These are phyloP conservation scores for Cromileptes altivelis DNA, from an alignment of 2,113 vertebrate genomes.

Conservation along the genomic window DNA sequence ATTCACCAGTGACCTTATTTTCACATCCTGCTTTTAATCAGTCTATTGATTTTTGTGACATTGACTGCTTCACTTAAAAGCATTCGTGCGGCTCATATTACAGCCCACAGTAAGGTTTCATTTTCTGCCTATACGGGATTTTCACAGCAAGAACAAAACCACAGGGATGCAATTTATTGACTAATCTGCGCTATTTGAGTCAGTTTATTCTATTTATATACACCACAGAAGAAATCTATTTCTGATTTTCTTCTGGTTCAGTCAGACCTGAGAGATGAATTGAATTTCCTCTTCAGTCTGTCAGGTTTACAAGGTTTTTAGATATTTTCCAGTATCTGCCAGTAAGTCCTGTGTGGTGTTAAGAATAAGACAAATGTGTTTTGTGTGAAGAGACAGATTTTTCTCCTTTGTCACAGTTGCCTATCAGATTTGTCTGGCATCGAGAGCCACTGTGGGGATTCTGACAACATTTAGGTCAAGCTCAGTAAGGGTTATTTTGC, in stretches of 20 bases:
- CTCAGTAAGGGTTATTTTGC: background rate
- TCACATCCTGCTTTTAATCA: constrained; percentile 53
- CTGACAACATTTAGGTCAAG: constrained; percentile 32
- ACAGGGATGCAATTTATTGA: constrained; percentile 29
- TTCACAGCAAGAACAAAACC: constrained; percentile 28
- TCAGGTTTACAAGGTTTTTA: constrained; percentile 38
- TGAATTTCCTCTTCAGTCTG: background rate
- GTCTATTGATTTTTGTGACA: constrained; percentile 41
- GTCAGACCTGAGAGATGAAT: constrained; percentile 7
- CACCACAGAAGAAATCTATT: constrained; percentile 4
- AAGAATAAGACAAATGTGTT: background rate
- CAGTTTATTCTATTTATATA: constrained; percentile 35
- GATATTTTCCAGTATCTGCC: constrained; percentile 4
- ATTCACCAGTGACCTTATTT: constrained; percentile 38
- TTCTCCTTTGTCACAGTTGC: background rate
- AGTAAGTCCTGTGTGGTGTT: background rate
- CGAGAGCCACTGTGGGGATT: constrained; percentile 7
- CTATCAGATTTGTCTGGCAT: constrained; percentile 28
- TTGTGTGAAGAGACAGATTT: background rate
- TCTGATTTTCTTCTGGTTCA: constrained; percentile 3
- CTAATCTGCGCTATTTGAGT: constrained; percentile 31
- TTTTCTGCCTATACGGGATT: constrained; percentile 24
- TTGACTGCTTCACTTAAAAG: constrained; percentile 30
- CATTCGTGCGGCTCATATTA: background rate
- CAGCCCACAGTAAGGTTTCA: background rate